These are phyloP conservation scores for Polyommatus iphigenia DNA, from an alignment of 2,888 invertebrate genomes.

Conservation along the genomic window DNA sequence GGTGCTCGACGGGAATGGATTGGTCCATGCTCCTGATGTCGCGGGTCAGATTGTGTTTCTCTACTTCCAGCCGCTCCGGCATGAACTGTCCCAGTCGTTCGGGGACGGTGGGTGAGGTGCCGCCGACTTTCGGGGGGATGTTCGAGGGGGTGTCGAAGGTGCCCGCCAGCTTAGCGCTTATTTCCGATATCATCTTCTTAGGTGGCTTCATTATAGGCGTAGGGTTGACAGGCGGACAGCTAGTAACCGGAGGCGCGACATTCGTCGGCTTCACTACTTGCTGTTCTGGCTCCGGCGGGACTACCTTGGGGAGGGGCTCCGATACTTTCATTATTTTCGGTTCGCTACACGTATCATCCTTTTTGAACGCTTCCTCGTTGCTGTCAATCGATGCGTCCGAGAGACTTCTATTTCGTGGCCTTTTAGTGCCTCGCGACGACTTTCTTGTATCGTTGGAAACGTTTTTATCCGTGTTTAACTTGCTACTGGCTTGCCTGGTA, in stretches of 20 bases:
- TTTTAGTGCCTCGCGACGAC: slow-evolving; percentile 82
- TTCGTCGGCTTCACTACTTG: slow-evolving; percentile 36
- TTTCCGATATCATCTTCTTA: slow-evolving; percentile 73
- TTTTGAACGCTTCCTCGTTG: slow-evolving; percentile 74
- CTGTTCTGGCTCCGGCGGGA: slow-evolving; percentile 41
- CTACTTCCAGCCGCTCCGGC: slow-evolving; percentile 33
- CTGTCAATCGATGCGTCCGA: slow-evolving; percentile 84
- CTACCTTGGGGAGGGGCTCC: slow-evolving; percentile 47
- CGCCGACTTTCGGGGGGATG: slow-evolving; percentile 40
- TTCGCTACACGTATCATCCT: slow-evolving; percentile 56
- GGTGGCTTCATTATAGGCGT: slow-evolving; percentile 69
- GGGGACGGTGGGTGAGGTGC: slow-evolving; percentile 40
- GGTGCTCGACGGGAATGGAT: slow-evolving; percentile 6
- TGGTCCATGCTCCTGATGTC: slow-evolving; percentile 24
- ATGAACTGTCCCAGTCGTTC: slow-evolving; percentile 36
- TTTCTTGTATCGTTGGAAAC: slow-evolving; percentile 72
- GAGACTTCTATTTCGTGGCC: slow-evolving; percentile 82
- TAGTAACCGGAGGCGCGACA: slow-evolving; percentile 34
- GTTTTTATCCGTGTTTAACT: slow-evolving; percentile 56
- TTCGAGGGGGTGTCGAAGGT: slow-evolving; percentile 60
- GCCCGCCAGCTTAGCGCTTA: slow-evolving; percentile 64
- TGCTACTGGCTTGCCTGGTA: slow-evolving; percentile 74
- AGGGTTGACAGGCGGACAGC: slow-evolving; percentile 45
- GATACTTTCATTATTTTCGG: slow-evolving; percentile 53
- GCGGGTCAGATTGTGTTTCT: neutral